phyloP scores from a whole-genome alignment of 2,113 vertebrate species.

The Morone chrysops region DNA sequence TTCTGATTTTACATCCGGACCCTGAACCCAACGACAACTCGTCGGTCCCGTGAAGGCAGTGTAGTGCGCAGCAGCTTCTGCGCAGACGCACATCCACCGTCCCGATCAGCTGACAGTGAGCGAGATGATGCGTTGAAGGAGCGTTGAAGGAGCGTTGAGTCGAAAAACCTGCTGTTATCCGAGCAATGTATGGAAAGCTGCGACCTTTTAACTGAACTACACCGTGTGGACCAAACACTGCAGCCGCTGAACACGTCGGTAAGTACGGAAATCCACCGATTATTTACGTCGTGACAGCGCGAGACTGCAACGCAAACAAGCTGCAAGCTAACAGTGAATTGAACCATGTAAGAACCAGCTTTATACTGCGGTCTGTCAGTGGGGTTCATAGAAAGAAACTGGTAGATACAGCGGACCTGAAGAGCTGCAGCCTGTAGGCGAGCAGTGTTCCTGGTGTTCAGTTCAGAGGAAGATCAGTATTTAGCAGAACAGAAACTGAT shows the following conservation, averaged over 20 bases:
- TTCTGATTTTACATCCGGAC: neutral
- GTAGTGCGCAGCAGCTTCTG: slow-evolving; percentile 2
- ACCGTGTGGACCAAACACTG: slow-evolving; percentile 21
- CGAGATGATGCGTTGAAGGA: slow-evolving; percentile 72
- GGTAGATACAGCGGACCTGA: neutral
- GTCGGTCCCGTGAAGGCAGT: slow-evolving; percentile 39
- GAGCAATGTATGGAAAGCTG: slow-evolving; percentile 52
- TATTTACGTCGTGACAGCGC: slow-evolving; percentile 67
- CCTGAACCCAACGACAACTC: neutral
- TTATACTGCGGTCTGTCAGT: neutral
- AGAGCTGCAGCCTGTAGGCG: neutral
- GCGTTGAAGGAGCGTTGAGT: slow-evolving; percentile 62
- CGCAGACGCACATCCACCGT: slow-evolving; percentile 61
- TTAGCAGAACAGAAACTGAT: slow-evolving; percentile 38
- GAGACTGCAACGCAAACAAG: slow-evolving; percentile 46
- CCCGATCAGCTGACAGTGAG: slow-evolving; percentile 82
- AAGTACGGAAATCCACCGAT: slow-evolving; percentile 36
- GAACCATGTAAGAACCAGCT: neutral
- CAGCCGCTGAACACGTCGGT: slow-evolving; percentile 54
- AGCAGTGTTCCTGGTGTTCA: neutral
- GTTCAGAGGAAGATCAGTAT: neutral
- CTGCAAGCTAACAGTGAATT: slow-evolving; percentile 43
- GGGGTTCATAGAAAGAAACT: neutral
- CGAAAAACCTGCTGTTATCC: slow-evolving; percentile 51
- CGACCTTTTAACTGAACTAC: slow-evolving; percentile 28